Base-by-base conservation (phyloP, 1,140 invertebrate species). In the Achatina immaculata region DNA sequence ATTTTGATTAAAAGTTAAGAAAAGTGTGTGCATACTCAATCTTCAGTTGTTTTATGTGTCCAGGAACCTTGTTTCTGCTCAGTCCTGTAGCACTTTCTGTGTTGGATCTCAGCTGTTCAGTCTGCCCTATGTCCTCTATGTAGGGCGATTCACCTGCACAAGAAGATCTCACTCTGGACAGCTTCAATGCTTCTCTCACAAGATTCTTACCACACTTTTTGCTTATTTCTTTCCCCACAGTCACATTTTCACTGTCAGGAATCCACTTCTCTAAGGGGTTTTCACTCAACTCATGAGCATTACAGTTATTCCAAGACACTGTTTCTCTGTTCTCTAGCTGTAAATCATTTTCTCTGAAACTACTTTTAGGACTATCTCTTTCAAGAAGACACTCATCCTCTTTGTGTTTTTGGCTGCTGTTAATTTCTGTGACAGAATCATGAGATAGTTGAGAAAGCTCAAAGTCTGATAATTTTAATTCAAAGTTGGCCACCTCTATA, bases 401-500 rank as follows among this genome's bases (percentile, higher is more conserved):
- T 42, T 28, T 69, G 36, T 69, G 16, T 42, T 43, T 28, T 3
- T 40, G 19, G 19, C 68, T 69, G 11, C 19, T 28, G 1, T 40
- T n/a, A 24, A 24, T 2, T n/a, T 42, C 42, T 28, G 2, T 2
- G 7, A 28, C 36, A 24, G 68, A 42, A 40, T 69, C 24, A 69
- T n/a, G 21, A 69, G 36, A 69, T 0, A 24, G 38, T 28, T 69
- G 68, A 24, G 68, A 69, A 40, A 40, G 42, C 42, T 69, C 68
- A 40, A 42, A 42, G 24, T 69, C 68, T 7, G 68, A 40, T n/a
- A 69, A 28, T 4, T 69, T 19, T 40, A 69, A n/a, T 21, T 69
- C 36, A 69, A 69, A 69, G 40, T 69, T 28, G 24, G 68, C 68
- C 24, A 24, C n/a, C 42, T 69, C 68, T 42, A 43, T 40, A 9